A percentile compares a stretch with the other conserved stretches of the same genome.
Evolutionary conservation across 2,888 invertebrate genomes (phyloP).

Genomic region (Icerya purchasi): DNA sequence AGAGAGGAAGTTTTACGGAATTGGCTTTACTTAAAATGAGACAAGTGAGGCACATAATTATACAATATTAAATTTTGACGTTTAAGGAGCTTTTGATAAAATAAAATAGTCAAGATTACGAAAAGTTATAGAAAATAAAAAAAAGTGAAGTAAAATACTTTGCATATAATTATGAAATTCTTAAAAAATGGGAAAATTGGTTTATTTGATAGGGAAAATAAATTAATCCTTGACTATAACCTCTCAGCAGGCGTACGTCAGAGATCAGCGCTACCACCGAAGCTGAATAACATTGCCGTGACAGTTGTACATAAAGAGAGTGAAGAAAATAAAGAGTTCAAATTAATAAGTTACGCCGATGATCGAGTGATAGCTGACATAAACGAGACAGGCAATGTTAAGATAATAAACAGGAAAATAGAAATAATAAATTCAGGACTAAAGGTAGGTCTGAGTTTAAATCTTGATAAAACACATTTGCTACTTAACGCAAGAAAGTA

Average conservation of each 20-base stretch:
- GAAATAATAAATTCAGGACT: background rate
- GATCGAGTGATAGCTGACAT: background rate
- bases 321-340: background rate
- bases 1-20: no score
- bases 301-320: background rate
- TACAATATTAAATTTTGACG: no score
- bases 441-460: background rate
- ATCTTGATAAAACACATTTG: background rate
- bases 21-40: no score
- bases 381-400: background rate
- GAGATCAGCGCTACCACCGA: background rate
- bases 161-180: no score
- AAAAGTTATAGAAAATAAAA: no score
- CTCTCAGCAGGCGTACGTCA: background rate
- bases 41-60: no score
- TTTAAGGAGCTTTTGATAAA: background rate
- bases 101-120: slow-evolving; percentile 1
- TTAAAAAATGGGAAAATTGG: background rate
- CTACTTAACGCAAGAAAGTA: background rate
- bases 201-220: background rate
- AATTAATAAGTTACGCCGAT: background rate
- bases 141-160: no score
- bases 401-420: background rate
- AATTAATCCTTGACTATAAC: background rate
- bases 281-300: no score